phyloP scores from a whole-genome alignment of 2,797 vertebrate genomes.

The Coregonus suidteri region DNA sequence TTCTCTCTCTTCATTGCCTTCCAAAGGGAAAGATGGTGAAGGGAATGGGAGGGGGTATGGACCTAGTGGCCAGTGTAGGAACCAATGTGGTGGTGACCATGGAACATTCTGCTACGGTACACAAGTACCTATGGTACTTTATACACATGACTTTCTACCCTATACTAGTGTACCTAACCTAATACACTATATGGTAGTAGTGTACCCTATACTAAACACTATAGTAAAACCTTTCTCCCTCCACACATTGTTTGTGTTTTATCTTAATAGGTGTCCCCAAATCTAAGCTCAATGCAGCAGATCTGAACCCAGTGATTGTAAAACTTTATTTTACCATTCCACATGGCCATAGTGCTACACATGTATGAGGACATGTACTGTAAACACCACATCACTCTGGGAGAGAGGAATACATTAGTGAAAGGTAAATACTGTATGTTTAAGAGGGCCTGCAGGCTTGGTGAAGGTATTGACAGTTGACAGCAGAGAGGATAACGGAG shows the following conservation, averaged over 20 bases:
- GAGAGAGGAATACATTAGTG: no score
- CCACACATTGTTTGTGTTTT: slow-evolving; percentile 12
- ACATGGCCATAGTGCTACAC: not conserved
- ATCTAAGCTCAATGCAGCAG: slow-evolving; percentile 22
- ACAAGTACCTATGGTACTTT: slow-evolving; percentile 76
- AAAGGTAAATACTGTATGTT: no score
- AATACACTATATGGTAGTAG: not conserved
- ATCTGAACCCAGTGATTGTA: slow-evolving; percentile 14
- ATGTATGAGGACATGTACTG: not conserved
- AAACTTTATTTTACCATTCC: not conserved
- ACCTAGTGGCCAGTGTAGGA: slow-evolving; percentile 90
- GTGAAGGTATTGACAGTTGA: no score
- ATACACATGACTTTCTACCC: not conserved
- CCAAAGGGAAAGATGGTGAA: slow-evolving; percentile 96
- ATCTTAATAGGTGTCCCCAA: slow-evolving; percentile 9
- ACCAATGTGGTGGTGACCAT: slow-evolving; percentile 98
- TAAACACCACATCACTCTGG: not conserved
- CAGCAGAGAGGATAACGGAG: no score
- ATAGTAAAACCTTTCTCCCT: not conserved
- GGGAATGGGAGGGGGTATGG: slow-evolving; percentile 98
- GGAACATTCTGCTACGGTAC: slow-evolving; percentile 97
- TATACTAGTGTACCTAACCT: not conserved
- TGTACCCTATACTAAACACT: not conserved
- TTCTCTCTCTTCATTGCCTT: slow-evolving; percentile 41
- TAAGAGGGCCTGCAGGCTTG: no score